A percentile compares a stretch with the other conserved stretches of the same genome.
phyloP scores from a whole-genome alignment of 2,113 vertebrate genomes.

The Gymnarchus niloticus region DNA sequence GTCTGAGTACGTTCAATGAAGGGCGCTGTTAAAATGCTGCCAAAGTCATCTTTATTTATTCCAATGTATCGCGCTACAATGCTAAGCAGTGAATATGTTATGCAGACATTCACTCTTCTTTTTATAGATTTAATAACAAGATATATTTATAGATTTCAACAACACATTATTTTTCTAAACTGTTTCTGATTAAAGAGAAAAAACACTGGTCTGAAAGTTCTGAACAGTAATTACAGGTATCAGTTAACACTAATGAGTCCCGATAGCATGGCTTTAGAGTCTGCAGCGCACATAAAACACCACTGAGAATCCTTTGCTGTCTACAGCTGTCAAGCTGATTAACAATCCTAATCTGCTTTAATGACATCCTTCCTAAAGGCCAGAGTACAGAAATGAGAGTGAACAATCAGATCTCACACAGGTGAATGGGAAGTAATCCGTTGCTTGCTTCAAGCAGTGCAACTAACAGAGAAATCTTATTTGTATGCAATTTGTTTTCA shows the following conservation, averaged over 20 bases:
- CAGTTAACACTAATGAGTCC: too few relatives aligned
- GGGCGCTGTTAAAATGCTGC: too few relatives aligned
- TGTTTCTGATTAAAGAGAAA: neutral
- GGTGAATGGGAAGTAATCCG: neutral
- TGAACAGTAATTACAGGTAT: too few relatives aligned
- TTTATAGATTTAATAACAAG: neutral
- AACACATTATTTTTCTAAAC: neutral
- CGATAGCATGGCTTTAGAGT: neutral
- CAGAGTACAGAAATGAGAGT: conserved; percentile 34
- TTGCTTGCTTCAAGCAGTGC: neutral
- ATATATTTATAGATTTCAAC: neutral
- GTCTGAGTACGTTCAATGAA: too few relatives aligned
- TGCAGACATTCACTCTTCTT: neutral
- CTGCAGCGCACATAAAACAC: conserved; percentile 9
- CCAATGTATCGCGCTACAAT: too few relatives aligned
- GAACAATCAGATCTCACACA: neutral
- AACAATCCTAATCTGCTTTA: conserved; percentile 49
- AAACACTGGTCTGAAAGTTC: too few relatives aligned
- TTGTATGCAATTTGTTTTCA: neutral
- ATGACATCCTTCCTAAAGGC: conserved; percentile 44
- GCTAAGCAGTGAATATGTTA: neutral
- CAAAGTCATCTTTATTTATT: too few relatives aligned
- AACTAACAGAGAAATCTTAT: neutral
- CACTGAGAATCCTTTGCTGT: conserved; percentile 21
- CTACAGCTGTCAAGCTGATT: conserved; percentile 46